Percentiles rank a stretch among this genome's conserved stretches.
Conservation (phyloP, 2,797 vertebrate species). For the Crypturellus tataupa region DNA sequence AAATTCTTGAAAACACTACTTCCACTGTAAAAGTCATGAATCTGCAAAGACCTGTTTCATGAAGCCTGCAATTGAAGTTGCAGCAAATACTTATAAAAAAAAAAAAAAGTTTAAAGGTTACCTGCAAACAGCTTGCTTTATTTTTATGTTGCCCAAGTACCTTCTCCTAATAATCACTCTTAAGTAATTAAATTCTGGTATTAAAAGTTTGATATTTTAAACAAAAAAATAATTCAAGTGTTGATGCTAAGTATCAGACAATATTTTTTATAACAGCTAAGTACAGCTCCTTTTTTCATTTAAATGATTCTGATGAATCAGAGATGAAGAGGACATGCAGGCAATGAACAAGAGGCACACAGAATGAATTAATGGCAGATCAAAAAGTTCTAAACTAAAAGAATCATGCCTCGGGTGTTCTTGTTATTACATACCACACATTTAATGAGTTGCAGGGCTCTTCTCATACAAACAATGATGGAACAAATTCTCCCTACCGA, state of each 20-base stretch:
- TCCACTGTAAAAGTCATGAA: not conserved
- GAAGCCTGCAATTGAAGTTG: not conserved
- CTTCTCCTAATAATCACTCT: not conserved
- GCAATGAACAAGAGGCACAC: not conserved
- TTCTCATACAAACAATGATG: not conserved
- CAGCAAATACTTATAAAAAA: not conserved
- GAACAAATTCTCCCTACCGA: not conserved
- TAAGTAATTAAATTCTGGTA: not conserved
- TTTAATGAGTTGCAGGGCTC: not conserved
- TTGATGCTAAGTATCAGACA: not conserved
- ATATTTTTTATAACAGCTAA: not conserved
- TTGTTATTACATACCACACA: not conserved
- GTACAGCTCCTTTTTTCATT: not conserved
- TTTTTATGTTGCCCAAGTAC: not conserved
- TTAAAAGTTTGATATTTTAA: not conserved
- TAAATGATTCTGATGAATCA: conserved; percentile 29
- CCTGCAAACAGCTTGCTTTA: not conserved
- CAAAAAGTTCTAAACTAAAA: not conserved
- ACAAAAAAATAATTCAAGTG: not conserved
- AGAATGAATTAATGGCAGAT: conserved; percentile 15
- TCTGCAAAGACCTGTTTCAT: not conserved
- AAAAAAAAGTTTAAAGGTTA: not conserved
- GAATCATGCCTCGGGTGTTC: not conserved
- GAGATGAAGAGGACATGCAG: not conserved
- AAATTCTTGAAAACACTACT: not conserved